Percentiles rank a stretch among this genome's conserved stretches.
phyloP scores from a whole-genome alignment of 2,797 vertebrate genomes.

The Malurus leucopterus region DNA sequence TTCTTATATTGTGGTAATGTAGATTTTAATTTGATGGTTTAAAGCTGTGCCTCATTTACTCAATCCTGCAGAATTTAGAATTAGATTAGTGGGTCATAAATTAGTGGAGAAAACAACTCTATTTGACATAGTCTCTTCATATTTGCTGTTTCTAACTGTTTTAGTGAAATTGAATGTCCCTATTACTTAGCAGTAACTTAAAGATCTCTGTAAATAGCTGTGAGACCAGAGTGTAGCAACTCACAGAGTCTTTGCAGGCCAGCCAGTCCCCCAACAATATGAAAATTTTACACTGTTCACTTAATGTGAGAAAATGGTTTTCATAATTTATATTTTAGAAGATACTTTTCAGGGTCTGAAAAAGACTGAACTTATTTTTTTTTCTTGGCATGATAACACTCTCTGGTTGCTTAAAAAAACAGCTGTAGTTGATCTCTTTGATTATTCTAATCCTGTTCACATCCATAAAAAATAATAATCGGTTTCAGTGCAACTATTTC shows the following conservation, averaged over 20 bases:
- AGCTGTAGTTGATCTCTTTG: not conserved
- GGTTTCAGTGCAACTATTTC: not conserved
- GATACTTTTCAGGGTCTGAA: not conserved
- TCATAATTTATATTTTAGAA: not conserved
- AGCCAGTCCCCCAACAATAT: not conserved
- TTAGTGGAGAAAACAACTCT: slow-evolving; percentile 15
- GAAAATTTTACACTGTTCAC: not conserved
- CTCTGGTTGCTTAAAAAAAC: not conserved
- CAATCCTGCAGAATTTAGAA: not conserved
- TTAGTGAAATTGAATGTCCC: not conserved
- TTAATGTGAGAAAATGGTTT: not conserved
- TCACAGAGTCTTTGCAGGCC: not conserved
- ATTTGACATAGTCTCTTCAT: not conserved
- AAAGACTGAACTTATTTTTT: not conserved
- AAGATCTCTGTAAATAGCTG: not conserved
- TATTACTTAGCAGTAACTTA: not conserved
- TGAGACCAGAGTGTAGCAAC: not conserved
- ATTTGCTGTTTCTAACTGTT: slow-evolving; percentile 1
- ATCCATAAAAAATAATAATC: not conserved
- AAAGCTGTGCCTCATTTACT: slow-evolving; percentile 39
- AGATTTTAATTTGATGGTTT: slow-evolving; percentile 32
- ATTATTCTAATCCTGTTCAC: not conserved
- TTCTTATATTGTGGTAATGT: not conserved
- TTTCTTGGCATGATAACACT: not conserved
- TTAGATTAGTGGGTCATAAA: slow-evolving; percentile 18